These are phyloP conservation scores for Semotilus atromaculatus DNA, from an alignment of 2,797 vertebrate species.

Conservation along the genomic window DNA sequence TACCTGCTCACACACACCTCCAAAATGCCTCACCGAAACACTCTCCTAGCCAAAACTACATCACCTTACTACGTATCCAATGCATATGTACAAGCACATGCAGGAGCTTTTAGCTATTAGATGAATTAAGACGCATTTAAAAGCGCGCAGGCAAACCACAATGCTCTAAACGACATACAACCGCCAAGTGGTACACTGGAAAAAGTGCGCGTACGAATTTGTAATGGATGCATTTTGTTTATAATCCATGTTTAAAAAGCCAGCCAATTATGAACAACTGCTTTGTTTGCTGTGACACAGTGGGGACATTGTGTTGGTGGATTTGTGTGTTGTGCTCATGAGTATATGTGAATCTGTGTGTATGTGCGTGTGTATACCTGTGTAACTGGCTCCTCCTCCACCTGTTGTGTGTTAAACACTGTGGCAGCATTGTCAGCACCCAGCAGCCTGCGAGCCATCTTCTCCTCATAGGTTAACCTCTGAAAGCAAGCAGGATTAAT, in stretches of 20 bases:
- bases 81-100: conserved; percentile 43
- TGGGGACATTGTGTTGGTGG: not conserved
- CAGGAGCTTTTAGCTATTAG: conserved; percentile 10
- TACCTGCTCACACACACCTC: conserved; percentile 39
- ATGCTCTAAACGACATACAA: not conserved
- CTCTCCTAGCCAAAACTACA: conserved; percentile 4
- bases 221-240: conserved; percentile 1
- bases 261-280: not conserved
- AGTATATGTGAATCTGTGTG: not conserved
- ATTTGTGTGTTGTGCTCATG: conserved; percentile 3
- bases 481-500: conserved; percentile 77
- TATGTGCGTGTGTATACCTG: conserved; percentile 45
- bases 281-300: not conserved
- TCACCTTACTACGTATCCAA: conserved; percentile 13
- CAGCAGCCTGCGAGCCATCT: conserved; percentile 96
- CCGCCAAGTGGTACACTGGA: not conserved
- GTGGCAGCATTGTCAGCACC: conserved; percentile 94
- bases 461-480: conserved; percentile 98
- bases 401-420: conserved; percentile 90
- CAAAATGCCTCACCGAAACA: not conserved
- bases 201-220: not conserved
- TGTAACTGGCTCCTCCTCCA: conserved; percentile 84
- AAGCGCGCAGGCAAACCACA: conserved; percentile 32
- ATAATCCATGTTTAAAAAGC: not conserved
- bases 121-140: conserved; percentile 25